Evolutionary conservation across 2,113 vertebrate species (phyloP), one percentile per base, ranked within the genome.

Genomic region (Plestiodon gilberti): DNA sequence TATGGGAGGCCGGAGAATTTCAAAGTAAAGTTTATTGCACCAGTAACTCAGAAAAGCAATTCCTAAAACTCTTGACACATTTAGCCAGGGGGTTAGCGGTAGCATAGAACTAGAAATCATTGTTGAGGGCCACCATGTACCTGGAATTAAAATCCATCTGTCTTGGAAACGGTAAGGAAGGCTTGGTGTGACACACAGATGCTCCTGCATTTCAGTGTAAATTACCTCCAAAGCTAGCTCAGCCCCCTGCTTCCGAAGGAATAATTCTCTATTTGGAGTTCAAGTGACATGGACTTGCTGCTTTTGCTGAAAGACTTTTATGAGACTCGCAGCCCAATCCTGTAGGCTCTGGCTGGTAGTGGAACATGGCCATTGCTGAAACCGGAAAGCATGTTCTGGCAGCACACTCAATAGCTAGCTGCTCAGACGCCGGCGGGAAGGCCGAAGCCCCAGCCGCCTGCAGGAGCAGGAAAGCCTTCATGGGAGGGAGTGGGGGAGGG

Each of bases 11-110:
- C 90, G 91, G 95, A 97, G 95, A 96, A 94, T 96, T 96, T 96
- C 89, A 94, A 95, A 95, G 93, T 94, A 90, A 97, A 96, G 92
- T 96, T 87, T 96, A 97, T 97, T 97, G 95, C 95, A 92, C 94
- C 90, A 59, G 95, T 96, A 96, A 96, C 95, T 97, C 96, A 96
- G 96, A 94, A 96, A 95, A 96, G 93, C 93, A 96, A 96, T 97
- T 96, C 96, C 94, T 96, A 95, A 96, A 96, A 95, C 90, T 95
- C 88, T 92, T 96, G 94, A 95, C 94, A 94, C 93, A 93, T 96
- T 95, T 95, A 96, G 96, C 95, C 95, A 95, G 95, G 95, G 93
- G 95, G 93, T 93, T 92, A 92, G 92, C 81, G 78, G 91, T 94
- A 95, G 89, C 88, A 94, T 62, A 91, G 90, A 96, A 96, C 95